Percentiles rank a stretch among this genome's conserved stretches.
Conservation (phyloP, 2,888 invertebrate species). For the Clivina fossor region DNA sequence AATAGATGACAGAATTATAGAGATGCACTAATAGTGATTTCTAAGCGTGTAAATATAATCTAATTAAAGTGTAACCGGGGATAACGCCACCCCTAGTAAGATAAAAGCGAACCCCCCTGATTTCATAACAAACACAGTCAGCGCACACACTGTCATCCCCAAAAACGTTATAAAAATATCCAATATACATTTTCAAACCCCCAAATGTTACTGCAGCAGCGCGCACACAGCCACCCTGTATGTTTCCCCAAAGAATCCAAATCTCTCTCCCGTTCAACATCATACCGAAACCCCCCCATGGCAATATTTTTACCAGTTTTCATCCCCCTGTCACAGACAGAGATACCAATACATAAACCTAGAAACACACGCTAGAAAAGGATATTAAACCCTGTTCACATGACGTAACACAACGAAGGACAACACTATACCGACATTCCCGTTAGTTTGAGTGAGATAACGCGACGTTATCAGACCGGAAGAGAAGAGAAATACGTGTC, state of each 20-base stretch:
- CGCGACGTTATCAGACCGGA: constrained; percentile 12
- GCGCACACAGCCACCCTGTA: neutral
- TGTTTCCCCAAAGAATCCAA: constrained; percentile 4
- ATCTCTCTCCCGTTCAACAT: constrained; percentile 23
- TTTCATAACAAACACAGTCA: too few species aligned
- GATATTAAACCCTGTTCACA: constrained; percentile 21
- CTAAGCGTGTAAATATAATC: too few species aligned
- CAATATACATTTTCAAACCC: constrained; percentile 22
- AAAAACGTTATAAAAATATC: constrained; percentile 18
- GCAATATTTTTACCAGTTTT: constrained; percentile 45
- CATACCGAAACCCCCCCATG: constrained; percentile 40
- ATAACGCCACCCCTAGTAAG: constrained; percentile 1
- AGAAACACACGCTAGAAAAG: too few species aligned
- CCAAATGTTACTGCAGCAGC: constrained; percentile 8
- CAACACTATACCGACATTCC: neutral
- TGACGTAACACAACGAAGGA: constrained; percentile 22
- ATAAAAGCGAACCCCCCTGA: constrained; percentile 11
- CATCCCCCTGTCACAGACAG: constrained; percentile 41
- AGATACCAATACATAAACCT: constrained; percentile 27
- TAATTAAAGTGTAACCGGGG: constrained; percentile 5
- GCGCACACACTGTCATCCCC: constrained; percentile 5
- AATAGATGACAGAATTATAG: too few species aligned
- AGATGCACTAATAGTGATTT: too few species aligned
- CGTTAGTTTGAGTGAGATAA: constrained; percentile 17
- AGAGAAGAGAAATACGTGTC: constrained; percentile 23